Evolutionary conservation across 2,113 vertebrate genomes (phyloP).

Genomic region (Phylloscopus trochilus): DNA sequence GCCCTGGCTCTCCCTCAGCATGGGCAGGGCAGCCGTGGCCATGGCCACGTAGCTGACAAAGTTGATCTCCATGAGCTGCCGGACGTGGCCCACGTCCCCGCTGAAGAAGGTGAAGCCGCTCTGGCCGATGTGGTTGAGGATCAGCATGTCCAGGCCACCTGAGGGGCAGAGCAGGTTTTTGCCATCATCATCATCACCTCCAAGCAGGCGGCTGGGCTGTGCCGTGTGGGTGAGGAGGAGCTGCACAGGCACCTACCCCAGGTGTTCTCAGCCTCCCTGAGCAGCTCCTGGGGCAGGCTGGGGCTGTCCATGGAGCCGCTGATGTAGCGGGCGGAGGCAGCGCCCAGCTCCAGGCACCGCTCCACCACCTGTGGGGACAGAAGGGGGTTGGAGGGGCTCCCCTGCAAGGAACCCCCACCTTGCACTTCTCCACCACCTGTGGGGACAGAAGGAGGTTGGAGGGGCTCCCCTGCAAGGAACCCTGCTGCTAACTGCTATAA

Average conservation of each 20-base stretch:
- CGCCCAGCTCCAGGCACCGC: conserved; percentile 63
- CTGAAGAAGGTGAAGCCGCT: conserved; percentile 7
- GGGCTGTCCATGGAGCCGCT: conserved; percentile 70
- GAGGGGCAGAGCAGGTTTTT: background rate
- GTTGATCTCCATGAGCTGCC: conserved; percentile 66
- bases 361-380: conserved; percentile 41
- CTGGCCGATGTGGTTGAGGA: conserved; percentile 71
- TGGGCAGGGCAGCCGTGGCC: conserved; percentile 60
- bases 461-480: no score
- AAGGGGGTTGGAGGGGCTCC: fast-evolving
- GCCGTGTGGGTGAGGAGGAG: no score
- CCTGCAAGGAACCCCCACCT: fast-evolving
- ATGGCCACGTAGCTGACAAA: conserved; percentile 74
- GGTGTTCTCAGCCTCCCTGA: conserved; percentile 63
- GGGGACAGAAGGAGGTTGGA: no score
- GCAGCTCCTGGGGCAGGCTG: conserved; percentile 47
- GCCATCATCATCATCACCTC: fast-evolving
- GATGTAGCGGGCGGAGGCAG: conserved; percentile 64
- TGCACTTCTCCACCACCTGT: no score
- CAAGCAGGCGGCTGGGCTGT: fast-evolving
- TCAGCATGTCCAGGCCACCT: conserved; percentile 79
- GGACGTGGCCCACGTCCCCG: background rate
- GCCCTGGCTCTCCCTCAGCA: conserved; percentile 74
- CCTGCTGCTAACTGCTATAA: no score
- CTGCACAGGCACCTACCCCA: conserved; percentile 74